Base-by-base conservation (phyloP, 1,140 invertebrate species). In the Tetramorium parvispinum region DNA sequence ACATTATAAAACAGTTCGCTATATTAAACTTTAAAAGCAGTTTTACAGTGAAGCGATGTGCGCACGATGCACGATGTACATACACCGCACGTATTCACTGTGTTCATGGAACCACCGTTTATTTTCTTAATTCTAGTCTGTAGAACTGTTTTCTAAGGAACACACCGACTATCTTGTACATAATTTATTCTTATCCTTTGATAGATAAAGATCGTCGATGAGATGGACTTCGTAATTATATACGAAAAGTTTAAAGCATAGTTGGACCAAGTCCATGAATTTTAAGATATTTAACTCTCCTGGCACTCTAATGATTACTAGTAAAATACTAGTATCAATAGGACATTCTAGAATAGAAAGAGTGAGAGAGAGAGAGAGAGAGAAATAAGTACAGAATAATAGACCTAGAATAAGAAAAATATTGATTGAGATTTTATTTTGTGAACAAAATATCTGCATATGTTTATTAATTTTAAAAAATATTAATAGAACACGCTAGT, bases 1-100 rank as follows among this genome's bases (percentile, higher is more conserved):
- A 27, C 53, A 27, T 73, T 86, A 89, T 90, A 55, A 78, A 89
- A 90, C 88, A 57, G 32, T 85, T 65, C 10, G 10, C 82, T 83
- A 89, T 68, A 43, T 70, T 79, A 85, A 79, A 82, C 81, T 49
- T 61, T 43, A 70, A 73, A 68, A 85, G 53, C 68, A 55, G 65
- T 59, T 81, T 66, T 43, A 37, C 78, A 81, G 51, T 55, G 40
- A 46, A 65, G 40, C 78, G 77, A 81, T 16, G 77, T 53, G 21
- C 16, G 40, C n/a, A 21, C 11, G 32, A 40, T 43, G 53, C 73
- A n/a, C 51, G 53, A 21, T 32, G 32, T 4, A 32, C 3, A 13
- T 46, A n/a, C 37, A 46, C 24, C 57, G 43, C 32, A 6, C n/a
- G 37, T 53, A 27, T 81, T 65, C 32, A 66, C 43, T 27, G 18